These are phyloP conservation scores for Whitmania pigra DNA, from an alignment of 1,140 invertebrate genomes.

Conservation along the genomic window DNA sequence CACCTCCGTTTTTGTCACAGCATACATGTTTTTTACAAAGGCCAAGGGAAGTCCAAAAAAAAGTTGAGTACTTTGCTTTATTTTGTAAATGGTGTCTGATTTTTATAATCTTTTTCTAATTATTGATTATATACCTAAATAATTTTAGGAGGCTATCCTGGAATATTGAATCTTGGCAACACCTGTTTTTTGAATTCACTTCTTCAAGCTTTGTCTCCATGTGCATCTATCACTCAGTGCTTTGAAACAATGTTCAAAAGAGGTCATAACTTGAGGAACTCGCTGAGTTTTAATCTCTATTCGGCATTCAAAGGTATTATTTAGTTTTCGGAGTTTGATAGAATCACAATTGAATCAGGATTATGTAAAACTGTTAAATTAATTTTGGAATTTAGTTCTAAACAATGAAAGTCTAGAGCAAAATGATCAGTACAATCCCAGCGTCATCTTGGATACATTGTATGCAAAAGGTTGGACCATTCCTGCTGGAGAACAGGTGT, in stretches of 20 bases:
- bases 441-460: conserved; percentile 61
- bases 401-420: conserved; percentile 35
- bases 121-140: background rate
- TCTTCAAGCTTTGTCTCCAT: conserved; percentile 79
- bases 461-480: conserved; percentile 67
- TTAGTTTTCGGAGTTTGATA: background rate
- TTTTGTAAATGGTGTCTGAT: too few species aligned
- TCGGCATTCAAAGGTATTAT: conserved; percentile 5
- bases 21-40: background rate
- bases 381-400: conserved; percentile 30
- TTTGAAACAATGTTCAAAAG: conserved; percentile 42
- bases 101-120: too few species aligned
- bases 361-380: background rate
- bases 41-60: background rate
- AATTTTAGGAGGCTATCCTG: conserved; percentile 48
- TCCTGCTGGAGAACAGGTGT: conserved; percentile 64
- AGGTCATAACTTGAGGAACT: background rate
- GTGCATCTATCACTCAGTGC: conserved; percentile 63
- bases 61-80: background rate
- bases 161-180: conserved; percentile 84
- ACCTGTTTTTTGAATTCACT: conserved; percentile 98
- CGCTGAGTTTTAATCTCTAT: background rate
- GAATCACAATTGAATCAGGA: background rate
- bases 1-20: background rate
- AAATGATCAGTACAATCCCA: conserved; percentile 47